phyloP scores from a whole-genome alignment of 2,888 invertebrate genomes.

The Lasiommata megera region DNA sequence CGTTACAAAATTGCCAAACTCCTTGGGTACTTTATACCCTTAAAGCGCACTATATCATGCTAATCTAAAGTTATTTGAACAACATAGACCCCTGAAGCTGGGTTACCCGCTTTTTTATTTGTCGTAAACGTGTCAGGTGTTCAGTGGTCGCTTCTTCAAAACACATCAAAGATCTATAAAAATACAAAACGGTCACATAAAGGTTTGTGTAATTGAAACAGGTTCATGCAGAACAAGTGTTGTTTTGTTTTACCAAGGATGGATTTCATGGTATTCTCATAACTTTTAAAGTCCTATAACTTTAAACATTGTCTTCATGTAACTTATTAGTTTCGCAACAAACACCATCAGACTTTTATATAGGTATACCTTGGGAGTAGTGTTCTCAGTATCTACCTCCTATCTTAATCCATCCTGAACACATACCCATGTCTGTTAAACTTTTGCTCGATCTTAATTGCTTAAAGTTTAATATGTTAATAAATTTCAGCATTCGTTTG shows the following conservation, averaged over 20 bases:
- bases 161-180: conserved; percentile 22
- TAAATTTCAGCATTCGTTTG: background rate
- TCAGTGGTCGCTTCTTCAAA: conserved; percentile 45
- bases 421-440: too few relatives aligned
- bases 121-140: conserved; percentile 59
- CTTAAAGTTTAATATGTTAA: too few relatives aligned
- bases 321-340: too few relatives aligned
- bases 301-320: too few relatives aligned
- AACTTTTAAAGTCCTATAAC: too few relatives aligned
- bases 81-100: background rate
- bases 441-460: too few relatives aligned
- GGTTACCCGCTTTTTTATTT: conserved; percentile 43
- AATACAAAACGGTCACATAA: background rate
- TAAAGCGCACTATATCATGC: conserved; percentile 6
- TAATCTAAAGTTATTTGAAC: conserved; percentile 26
- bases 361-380: too few relatives aligned
- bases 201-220: background rate
- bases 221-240: background rate
- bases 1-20: conserved; percentile 20
- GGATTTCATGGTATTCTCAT: too few relatives aligned
- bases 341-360: too few relatives aligned
- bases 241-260: too few relatives aligned
- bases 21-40: background rate
- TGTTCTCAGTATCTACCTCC: background rate
- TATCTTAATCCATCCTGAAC: background rate